Conservation (phyloP, 2,888 invertebrate species). For the Diplolepis rosae region DNA sequence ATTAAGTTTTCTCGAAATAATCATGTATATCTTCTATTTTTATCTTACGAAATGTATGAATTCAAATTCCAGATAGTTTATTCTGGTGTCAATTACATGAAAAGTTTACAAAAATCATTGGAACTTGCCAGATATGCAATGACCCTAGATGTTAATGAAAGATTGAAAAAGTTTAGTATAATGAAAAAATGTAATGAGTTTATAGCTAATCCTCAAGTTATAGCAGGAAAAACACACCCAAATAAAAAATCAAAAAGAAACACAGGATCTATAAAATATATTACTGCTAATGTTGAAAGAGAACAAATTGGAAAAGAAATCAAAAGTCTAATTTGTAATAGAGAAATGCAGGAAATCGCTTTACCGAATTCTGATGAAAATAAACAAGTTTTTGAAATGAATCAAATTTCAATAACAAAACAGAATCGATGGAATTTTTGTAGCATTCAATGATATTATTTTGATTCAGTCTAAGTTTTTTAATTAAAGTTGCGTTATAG, state of each 20-base stretch:
- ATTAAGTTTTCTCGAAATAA: not conserved
- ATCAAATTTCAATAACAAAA: not conserved
- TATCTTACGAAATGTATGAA: too few relatives aligned
- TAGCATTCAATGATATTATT: not conserved
- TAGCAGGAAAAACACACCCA: not conserved
- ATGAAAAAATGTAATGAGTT: not conserved
- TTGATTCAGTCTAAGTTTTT: not conserved
- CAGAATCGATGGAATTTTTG: not conserved
- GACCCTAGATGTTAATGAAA: not conserved
- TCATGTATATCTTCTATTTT: too few relatives aligned
- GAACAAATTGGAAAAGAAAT: not conserved
- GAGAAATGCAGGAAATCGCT: too few relatives aligned
- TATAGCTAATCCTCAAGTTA: not conserved
- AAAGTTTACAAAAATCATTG: not conserved
- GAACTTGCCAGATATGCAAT: conserved; percentile 6
- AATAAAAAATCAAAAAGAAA: not conserved
- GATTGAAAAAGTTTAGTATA: conserved; percentile 13
- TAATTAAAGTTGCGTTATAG: not conserved
- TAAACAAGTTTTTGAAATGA: not conserved
- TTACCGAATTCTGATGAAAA: not conserved
- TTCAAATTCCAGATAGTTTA: not conserved
- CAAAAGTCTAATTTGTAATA: not conserved
- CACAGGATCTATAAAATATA: not conserved
- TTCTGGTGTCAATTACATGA: not conserved
- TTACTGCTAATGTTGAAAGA: not conserved